Base-by-base conservation (phyloP, 2,888 invertebrate species). In the Acanthosepion pharaonis region DNA sequence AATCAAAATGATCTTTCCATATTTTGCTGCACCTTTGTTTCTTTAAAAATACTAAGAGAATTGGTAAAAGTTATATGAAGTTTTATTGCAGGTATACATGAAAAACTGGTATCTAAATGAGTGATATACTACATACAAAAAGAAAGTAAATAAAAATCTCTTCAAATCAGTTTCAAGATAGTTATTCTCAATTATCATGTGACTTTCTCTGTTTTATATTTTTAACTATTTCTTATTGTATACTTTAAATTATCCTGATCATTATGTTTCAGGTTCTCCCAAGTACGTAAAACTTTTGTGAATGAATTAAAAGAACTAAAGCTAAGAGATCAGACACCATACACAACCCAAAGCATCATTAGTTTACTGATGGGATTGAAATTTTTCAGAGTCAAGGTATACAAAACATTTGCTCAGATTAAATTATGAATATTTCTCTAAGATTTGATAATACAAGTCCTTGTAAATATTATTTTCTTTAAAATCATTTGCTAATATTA, bases 331-430 rank as follows among this genome's bases (percentile, higher is more conserved):
- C 98, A 99, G 0, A 99, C 98, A n/a, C 98, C 99, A 0, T 98
- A 97, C 95, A 97, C 97, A 78, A 97, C 97, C 3, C 99, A 99
- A 97, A 99, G 99, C 97, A 99, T 99, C 95, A 99, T 99, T 96
- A 99, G 99, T 91, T 98, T 99, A 91, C 98, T 99, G 55, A 99
- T 99, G 99, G 99, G 99, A 94, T 99, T 99, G 99, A 99, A 99
- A 98, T 99, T 99, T 98, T 99, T 99, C 97, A 97, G 98, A 95
- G 98, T 98, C 51, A 98, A 98, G 98, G 98, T 98, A 94, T 95
- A 95, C 23, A 93, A 78, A 15, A 11, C 6, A 78, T 64, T 64
- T 64, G 11, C n/a, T 78, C n/a, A 78, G 11, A 78, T 18, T 15
- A 78, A 9, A n/a, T 78, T n/a, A 28, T 78, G 78, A 64, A 0